Evolutionary conservation across 2,797 vertebrate species (phyloP).

Genomic region (Xenopus petersii): DNA sequence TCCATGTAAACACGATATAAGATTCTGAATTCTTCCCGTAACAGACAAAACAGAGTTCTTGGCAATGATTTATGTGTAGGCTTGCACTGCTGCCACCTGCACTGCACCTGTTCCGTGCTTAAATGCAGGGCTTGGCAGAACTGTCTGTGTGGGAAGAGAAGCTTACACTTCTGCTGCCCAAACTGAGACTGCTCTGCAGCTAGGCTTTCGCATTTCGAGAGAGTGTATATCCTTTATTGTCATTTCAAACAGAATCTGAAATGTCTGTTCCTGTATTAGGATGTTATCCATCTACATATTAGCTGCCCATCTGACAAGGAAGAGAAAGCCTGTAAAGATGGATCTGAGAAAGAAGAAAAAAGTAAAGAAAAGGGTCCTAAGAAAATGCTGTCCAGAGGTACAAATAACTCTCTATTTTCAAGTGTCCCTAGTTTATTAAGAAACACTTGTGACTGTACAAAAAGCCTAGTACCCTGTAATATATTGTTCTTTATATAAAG

Average conservation of each 20-base stretch:
- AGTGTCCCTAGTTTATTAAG: too few relatives aligned
- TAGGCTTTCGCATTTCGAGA: too few relatives aligned
- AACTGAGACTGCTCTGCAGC: neutral
- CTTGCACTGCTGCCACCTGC: constrained; percentile 7
- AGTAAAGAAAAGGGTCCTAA: constrained; percentile 87
- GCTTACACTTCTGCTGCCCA: neutral
- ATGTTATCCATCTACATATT: constrained; percentile 94
- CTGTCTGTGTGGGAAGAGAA: constrained; percentile 9
- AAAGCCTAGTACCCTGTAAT: too few relatives aligned
- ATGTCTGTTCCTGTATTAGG: constrained; percentile 63
- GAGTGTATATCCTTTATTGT: too few relatives aligned
- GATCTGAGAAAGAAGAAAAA: constrained; percentile 93
- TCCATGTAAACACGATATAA: neutral
- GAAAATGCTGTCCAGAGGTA: constrained; percentile 96
- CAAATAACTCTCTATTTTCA: constrained; percentile 36
- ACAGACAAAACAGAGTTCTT: constrained; percentile 10
- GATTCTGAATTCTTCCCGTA: neutral
- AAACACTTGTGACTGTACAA: too few relatives aligned
- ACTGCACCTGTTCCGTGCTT: neutral
- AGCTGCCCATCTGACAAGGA: constrained; percentile 98
- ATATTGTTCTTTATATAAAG: too few relatives aligned
- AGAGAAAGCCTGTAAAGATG: constrained; percentile 90
- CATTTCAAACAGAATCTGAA: too few relatives aligned
- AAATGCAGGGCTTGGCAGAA: constrained; percentile 9
- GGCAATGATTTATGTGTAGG: constrained; percentile 6